These are phyloP conservation scores for Anolis apletophallus DNA, from an alignment of 2,797 vertebrate genomes.

Conservation along the genomic window DNA sequence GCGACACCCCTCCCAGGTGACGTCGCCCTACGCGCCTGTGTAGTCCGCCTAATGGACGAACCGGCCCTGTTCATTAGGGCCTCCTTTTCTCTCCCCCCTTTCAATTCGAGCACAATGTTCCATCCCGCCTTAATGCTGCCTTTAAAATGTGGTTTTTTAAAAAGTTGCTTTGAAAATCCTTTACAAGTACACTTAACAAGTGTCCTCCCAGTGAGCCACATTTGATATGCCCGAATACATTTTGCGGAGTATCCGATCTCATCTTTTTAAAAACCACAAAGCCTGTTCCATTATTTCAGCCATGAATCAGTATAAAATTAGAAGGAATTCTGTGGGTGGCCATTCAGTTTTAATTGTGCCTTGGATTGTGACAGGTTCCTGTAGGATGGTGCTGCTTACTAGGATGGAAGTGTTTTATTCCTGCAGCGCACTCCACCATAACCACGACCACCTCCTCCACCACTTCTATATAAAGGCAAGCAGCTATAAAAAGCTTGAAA, in stretches of 20 bases:
- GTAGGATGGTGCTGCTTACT: conserved; percentile 57
- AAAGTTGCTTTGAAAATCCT: conserved; percentile 1
- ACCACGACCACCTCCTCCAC: conserved; percentile 4
- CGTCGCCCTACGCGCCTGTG: too few relatives aligned
- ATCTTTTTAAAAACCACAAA: fast-evolving
- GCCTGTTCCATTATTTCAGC: conserved; percentile 18
- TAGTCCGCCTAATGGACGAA: too few relatives aligned
- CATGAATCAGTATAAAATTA: conserved; percentile 52
- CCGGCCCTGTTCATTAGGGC: not conserved
- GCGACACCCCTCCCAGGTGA: too few relatives aligned
- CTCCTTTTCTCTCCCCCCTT: not conserved
- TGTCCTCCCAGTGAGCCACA: not conserved
- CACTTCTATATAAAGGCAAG: conserved; percentile 56
- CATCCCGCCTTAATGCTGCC: not conserved
- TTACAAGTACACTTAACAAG: not conserved
- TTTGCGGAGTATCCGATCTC: not conserved
- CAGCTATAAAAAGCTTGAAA: conserved; percentile 23
- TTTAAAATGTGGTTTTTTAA: not conserved
- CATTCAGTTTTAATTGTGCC: conserved; percentile 65
- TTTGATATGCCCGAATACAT: conserved; percentile 21
- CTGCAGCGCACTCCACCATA: conserved; percentile 59
- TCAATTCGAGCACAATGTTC: not conserved
- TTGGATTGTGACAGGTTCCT: conserved; percentile 65
- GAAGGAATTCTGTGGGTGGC: conserved; percentile 51
- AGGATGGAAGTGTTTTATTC: conserved; percentile 71